Percentiles rank a stretch among this genome's conserved stretches.
Evolutionary conservation across 2,888 invertebrate species (phyloP).

Genomic region (Plebejus anna): DNA sequence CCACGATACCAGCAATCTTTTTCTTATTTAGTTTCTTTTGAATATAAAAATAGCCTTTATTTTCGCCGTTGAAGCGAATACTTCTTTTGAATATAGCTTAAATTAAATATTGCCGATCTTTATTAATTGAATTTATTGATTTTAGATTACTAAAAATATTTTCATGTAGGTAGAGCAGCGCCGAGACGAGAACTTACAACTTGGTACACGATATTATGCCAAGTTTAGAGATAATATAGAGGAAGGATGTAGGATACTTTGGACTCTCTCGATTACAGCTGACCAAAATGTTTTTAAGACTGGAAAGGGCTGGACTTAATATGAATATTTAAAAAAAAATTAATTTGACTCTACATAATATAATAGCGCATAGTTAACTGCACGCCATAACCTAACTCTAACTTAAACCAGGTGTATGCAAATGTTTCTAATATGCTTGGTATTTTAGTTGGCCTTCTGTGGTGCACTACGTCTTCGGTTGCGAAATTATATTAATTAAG

Average conservation of each 20-base stretch:
- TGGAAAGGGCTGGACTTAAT: neutral
- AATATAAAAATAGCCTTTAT: too few species aligned
- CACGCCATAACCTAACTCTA: constrained; percentile 2
- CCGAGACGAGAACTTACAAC: neutral
- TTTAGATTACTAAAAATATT: neutral
- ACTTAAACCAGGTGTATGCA: neutral
- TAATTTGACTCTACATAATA: too few species aligned
- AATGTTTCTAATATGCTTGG: neutral
- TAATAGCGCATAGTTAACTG: neutral
- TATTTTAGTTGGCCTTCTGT: neutral
- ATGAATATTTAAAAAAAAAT: neutral
- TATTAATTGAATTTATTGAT: neutral
- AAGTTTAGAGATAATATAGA: too few species aligned
- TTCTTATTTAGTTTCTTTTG: neutral
- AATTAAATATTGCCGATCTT: neutral
- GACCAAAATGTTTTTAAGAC: too few species aligned
- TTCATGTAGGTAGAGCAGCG: neutral
- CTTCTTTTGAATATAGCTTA: neutral
- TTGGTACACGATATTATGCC: neutral
- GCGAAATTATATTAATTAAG: neutral
- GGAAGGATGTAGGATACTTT: too few species aligned
- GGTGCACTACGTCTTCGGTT: neutral
- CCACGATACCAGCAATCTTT: neutral
- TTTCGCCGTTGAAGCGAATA: too few species aligned
- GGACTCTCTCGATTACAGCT: too few species aligned